Evolutionary conservation across 2,888 invertebrate species (phyloP).

Genomic region (Hemistola chrysoprasaria): DNA sequence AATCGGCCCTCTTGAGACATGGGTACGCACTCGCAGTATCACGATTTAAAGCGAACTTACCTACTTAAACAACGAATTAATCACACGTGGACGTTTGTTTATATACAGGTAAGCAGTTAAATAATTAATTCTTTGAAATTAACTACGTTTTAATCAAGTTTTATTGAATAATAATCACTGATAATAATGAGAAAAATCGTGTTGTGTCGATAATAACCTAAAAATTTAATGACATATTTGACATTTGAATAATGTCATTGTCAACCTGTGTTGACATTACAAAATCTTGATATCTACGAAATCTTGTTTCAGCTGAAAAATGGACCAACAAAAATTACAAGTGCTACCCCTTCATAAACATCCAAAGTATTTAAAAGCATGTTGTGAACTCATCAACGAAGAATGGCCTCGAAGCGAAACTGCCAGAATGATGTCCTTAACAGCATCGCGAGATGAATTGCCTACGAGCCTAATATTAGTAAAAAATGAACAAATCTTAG

Average conservation of each 20-base stretch:
- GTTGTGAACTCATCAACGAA: conserved; percentile 90
- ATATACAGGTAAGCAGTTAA: conserved; percentile 1
- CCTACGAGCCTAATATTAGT: conserved; percentile 88
- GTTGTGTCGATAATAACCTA: conserved; percentile 14
- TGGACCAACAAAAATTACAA: conserved; percentile 55
- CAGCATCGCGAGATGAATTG: conserved; percentile 86
- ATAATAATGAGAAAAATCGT: not conserved
- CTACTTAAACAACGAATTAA: conserved; percentile 13
- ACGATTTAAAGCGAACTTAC: conserved; percentile 29
- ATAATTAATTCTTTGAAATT: not conserved
- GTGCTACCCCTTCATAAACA: conserved; percentile 88
- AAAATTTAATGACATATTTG: conserved; percentile 3
- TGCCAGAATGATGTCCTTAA: conserved; percentile 88
- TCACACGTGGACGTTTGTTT: not conserved
- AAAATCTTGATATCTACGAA: conserved; percentile 2
- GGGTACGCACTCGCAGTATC: conserved; percentile 5
- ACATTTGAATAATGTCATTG: conserved; percentile 4
- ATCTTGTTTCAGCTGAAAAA: conserved; percentile 34
- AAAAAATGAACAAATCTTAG: conserved; percentile 83
- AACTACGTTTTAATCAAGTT: not conserved
- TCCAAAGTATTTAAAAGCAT: conserved; percentile 86
- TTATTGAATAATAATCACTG: not conserved
- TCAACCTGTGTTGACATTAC: too few species aligned
- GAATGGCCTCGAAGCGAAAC: conserved; percentile 93
- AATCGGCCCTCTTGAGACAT: conserved; percentile 7